Base-by-base conservation (phyloP, 2,113 vertebrate genomes). In the Peromyscus maniculatus region DNA sequence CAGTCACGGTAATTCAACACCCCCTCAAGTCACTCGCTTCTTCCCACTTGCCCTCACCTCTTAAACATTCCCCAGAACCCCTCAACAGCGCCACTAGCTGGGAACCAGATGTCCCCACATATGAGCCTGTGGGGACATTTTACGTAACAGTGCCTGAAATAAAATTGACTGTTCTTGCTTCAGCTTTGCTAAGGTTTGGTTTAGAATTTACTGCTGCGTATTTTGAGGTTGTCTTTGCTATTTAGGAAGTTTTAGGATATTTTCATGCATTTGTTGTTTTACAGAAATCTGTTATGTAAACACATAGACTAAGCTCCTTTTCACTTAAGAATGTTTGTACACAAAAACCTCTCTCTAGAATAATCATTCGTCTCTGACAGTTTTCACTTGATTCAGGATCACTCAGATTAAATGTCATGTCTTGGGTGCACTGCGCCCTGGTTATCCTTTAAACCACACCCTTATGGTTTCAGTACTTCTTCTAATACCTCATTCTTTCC, bases 401-500 rank as follows among this genome's bases (percentile, higher is more conserved):
- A 78, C 8, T 55, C 36, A 62, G 62, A 36, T 52, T 83, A 66
- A 80, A 39, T 87, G 46, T 52, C 36, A 77, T 59, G n/a, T 91
- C 49, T 66, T 79, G 26, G 84, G 26, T 64, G 62, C 39, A 1
- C 10, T 55, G 26, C 59, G 62, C 5, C 24, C 21, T 36, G 10
- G 10, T 24, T 64, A 5, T 46, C 77, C 21, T 96, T 82, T 87
- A 87, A 92, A 78, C 71, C 39, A 57, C 0, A 89, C 88, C 13
- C 21, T 87, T 39, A n/a, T 89, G 43, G 52, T 75, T 87, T 93
- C 59, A 83, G 80, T 91, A n/a, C 84, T 79, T 86, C 49, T 92
- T 89, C 19, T 4, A 86, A 22, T 17, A 89, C 69, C 39, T 36
- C 59, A 39, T 78, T 91, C 39, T 93, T 46, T 78, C 59, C 28